These are phyloP conservation scores for Sprattus sprattus DNA, from an alignment of 2,113 vertebrate genomes.

Conservation along the genomic window DNA sequence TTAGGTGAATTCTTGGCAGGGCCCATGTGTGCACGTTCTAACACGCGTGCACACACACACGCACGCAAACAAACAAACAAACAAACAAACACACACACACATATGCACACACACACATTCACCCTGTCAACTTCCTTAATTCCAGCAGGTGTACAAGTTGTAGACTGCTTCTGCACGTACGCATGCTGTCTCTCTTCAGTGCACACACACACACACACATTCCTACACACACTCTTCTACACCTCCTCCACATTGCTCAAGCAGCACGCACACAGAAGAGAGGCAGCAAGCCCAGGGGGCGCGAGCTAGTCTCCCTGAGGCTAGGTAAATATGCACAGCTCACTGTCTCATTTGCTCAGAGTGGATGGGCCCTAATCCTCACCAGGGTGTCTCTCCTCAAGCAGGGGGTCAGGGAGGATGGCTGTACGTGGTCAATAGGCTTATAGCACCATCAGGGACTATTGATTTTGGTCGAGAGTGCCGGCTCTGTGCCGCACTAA, in stretches of 20 bases:
- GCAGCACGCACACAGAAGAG: constrained; percentile 6
- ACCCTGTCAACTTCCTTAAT: constrained; percentile 47
- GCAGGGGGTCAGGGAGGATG: constrained; percentile 63
- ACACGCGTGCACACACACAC: neutral
- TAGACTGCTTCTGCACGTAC: constrained; percentile 17
- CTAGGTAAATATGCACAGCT: constrained; percentile 34
- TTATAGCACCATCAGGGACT: constrained; percentile 72
- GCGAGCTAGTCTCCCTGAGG: constrained; percentile 3
- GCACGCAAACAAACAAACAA: neutral
- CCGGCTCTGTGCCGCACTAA: constrained; percentile 71
- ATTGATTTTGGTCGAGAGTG: constrained; percentile 70
- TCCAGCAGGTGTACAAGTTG: constrained; percentile 52
- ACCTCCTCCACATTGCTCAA: neutral
- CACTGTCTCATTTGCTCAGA: constrained; percentile 26
- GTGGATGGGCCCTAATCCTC: constrained; percentile 33
- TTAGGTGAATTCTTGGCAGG: neutral
- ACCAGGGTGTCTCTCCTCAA: constrained; percentile 49
- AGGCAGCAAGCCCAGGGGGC: neutral
- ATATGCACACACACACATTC: neutral
- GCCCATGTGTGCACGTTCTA: neutral
- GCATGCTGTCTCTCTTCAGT: constrained; percentile 22
- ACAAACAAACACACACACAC: neutral
- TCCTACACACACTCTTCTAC: neutral
- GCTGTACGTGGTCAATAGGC: constrained; percentile 69
- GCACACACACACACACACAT: neutral